Evolutionary conservation across 92 coral and sea anemone species (phyloP).

Genomic region (Galaxea fascicularis): DNA sequence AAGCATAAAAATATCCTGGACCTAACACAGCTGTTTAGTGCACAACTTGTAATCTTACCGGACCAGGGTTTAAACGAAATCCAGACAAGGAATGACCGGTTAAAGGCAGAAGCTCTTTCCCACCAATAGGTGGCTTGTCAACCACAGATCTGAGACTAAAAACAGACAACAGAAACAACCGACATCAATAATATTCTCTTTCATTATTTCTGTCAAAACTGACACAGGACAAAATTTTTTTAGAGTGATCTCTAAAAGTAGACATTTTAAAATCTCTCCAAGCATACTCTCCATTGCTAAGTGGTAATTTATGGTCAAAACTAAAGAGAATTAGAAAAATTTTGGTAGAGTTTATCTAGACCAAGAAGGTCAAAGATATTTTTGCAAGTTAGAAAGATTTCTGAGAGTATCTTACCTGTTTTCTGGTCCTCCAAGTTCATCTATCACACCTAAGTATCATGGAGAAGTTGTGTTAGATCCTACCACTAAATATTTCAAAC

Average conservation of each 20-base stretch:
- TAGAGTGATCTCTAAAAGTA: too few relatives aligned
- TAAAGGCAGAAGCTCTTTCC: conserved; percentile 89
- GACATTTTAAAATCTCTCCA: too few relatives aligned
- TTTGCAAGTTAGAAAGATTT: too few relatives aligned
- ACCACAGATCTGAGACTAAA: conserved; percentile 89
- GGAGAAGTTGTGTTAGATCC: background rate
- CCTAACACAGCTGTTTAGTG: background rate
- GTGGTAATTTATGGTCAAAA: background rate
- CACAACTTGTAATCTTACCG: conserved; percentile 69
- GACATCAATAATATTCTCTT: background rate
- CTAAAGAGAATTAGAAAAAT: too few relatives aligned
- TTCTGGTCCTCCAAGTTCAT: conserved; percentile 86
- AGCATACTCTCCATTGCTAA: too few relatives aligned
- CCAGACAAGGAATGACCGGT: conserved; percentile 97
- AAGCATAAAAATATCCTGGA: background rate
- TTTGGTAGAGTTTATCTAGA: too few relatives aligned
- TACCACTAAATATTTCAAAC: background rate
- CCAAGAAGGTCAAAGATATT: too few relatives aligned
- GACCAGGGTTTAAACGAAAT: conserved; percentile 97
- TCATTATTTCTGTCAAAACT: too few relatives aligned
- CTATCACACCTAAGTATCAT: conserved; percentile 73
- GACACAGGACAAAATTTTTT: too few relatives aligned
- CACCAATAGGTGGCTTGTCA: conserved; percentile 99
- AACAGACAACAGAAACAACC: background rate
- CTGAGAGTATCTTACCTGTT: conserved; percentile 64